phyloP scores from a whole-genome alignment of 92 coral and sea anemone genomes.

The Palythoa grandis region DNA sequence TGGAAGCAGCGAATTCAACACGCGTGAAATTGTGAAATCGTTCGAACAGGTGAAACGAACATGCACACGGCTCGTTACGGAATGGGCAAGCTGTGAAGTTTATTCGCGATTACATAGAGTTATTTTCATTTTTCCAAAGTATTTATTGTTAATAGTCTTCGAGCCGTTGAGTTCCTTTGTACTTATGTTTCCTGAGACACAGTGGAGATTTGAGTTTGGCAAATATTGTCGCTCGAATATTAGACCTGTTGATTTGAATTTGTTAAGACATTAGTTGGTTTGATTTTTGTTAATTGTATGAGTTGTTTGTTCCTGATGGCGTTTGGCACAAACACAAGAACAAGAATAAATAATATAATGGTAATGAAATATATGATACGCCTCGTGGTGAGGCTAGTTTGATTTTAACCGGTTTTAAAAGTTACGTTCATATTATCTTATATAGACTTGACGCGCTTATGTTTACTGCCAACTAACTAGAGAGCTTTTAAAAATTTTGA shows the following conservation, averaged over 20 bases:
- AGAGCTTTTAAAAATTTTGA: background rate
- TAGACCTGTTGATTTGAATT: background rate
- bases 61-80: background rate
- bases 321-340: conserved; percentile 16
- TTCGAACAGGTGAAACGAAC: conserved; percentile 1
- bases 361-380: background rate
- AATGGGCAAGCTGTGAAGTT: background rate
- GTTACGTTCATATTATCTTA: no score
- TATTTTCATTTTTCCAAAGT: background rate
- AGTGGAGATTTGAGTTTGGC: conserved; percentile 1
- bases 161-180: background rate
- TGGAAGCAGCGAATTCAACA: background rate
- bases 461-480: no score
- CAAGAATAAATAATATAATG: conserved; percentile 3
- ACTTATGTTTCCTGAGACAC: background rate
- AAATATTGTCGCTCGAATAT: background rate
- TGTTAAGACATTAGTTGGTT: background rate
- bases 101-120: background rate
- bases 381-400: conserved; percentile 11
- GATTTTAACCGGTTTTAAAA: no score
- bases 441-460: no score
- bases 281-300: background rate
- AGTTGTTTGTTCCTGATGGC: background rate
- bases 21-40: background rate
- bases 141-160: background rate